Evolutionary conservation across 2,888 invertebrate genomes (phyloP), one percentile per base, ranked within the genome.

Genomic region (Eumerus sabulonum): DNA sequence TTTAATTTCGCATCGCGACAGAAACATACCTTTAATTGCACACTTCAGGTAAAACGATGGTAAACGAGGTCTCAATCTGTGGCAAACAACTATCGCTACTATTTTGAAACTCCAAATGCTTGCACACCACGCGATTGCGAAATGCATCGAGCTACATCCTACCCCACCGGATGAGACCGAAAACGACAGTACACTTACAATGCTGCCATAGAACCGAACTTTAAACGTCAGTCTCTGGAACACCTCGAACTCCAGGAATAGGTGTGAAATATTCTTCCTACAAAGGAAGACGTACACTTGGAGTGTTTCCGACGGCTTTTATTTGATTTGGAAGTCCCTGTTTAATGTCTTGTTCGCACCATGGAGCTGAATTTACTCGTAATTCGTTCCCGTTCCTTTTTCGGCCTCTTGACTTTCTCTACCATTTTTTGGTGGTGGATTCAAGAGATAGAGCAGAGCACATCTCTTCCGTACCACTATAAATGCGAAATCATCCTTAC

Each of bases 11-110:
- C 27, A 16, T 27, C 36, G 35, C 5, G 17, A 19, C 19, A 19
- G 47, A n/a, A 35, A 50, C 18, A 9, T 17, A 18, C 35, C 27
- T 67, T 57, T 67, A 42, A 67, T 67, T 67, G 56, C 38, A 56
- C 66, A 48, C 42, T 67, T 56, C 48, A 42, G 56, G 38, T 13
- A 27, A 57, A 64, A 18, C 56, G 27, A 17, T 45, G 19, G 27
- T 7, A 27, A 27, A 27, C 27, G 27, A 27, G 27, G 27, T 27
- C 27, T 27, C 27, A 4, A 27, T 27, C 27, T 4, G 27, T 27
- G 7, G 27, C 27, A 7, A 4, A 27, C 2, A 7, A 7, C 27
- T 27, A 7, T 27, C 27, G 27, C 27, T 27, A 27, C 27, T 27
- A 27, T 7, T 27, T 7, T 27, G 3, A 27, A 27, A 7, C 27